phyloP scores from a whole-genome alignment of 2,797 vertebrate genomes.

The Synanceia verrucosa region DNA sequence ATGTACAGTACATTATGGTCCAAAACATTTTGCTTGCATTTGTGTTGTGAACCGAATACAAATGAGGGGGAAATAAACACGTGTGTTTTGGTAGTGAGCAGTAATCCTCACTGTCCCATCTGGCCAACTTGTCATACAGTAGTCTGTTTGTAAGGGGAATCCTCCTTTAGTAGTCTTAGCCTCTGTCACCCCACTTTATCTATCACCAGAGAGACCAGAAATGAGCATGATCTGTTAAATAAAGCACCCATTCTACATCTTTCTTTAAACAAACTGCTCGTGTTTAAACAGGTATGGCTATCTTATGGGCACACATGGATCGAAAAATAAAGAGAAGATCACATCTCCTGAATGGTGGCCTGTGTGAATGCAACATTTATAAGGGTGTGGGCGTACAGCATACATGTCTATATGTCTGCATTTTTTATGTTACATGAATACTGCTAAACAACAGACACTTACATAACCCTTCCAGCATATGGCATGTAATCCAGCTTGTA shows the following conservation, averaged over 20 bases:
- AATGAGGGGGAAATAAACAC: not conserved
- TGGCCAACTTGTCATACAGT: slow-evolving; percentile 40
- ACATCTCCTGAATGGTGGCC: not conserved
- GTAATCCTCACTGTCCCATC: slow-evolving; percentile 69
- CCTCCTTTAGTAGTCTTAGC: slow-evolving; percentile 29
- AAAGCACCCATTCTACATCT: not conserved
- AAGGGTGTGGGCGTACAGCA: not conserved
- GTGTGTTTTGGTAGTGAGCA: not conserved
- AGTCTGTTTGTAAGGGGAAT: slow-evolving; percentile 28
- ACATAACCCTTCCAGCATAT: slow-evolving; percentile 51
- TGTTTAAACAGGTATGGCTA: not conserved
- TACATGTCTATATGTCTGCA: not conserved
- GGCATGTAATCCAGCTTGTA: slow-evolving; percentile 54
- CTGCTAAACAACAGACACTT: slow-evolving; percentile 50
- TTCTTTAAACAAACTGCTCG: not conserved
- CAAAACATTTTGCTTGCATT: not conserved
- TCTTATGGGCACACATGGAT: not conserved
- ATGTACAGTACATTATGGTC: not conserved
- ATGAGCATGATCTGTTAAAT: not conserved
- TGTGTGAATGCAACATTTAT: not conserved
- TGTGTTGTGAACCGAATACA: not conserved
- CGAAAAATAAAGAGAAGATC: too few species aligned
- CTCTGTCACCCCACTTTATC: slow-evolving; percentile 9
- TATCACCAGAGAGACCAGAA: not conserved
- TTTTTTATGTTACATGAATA: slow-evolving; percentile 6